phyloP scores from a whole-genome alignment of 1,140 invertebrate genomes.

The Copidosoma floridanum region DNA sequence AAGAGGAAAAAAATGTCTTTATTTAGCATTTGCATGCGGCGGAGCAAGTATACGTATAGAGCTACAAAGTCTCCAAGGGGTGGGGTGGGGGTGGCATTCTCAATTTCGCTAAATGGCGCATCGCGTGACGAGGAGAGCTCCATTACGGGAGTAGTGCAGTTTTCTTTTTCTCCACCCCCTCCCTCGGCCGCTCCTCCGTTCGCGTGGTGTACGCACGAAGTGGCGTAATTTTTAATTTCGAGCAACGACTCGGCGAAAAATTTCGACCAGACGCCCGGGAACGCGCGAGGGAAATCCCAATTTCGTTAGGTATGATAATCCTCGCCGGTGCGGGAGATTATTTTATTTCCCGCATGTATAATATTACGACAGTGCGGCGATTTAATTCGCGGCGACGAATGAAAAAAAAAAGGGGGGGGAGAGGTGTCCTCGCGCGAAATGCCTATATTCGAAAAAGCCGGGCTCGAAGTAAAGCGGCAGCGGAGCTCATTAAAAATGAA shows the following conservation, averaged over 20 bases:
- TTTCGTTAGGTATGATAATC: slow-evolving; percentile 1
- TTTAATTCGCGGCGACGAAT: too few species aligned
- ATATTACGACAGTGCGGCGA: too few species aligned
- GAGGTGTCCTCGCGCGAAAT: too few species aligned
- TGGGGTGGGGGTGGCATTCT: not conserved
- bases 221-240: slow-evolving; percentile 27
- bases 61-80: not conserved
- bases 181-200: not conserved
- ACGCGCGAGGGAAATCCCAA: not conserved
- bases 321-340: too few species aligned
- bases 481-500: too few species aligned
- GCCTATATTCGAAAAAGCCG: too few species aligned
- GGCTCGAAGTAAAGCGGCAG: too few species aligned
- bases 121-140: slow-evolving; percentile 29
- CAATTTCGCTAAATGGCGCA: slow-evolving; percentile 30
- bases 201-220: not conserved
- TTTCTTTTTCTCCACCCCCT: not conserved
- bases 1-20: too few species aligned
- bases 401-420: too few species aligned
- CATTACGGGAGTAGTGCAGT: slow-evolving; percentile 16
- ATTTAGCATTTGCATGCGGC: too few species aligned
- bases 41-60: too few species aligned
- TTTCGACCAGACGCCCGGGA: not conserved
- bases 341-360: too few species aligned
- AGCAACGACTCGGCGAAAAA: slow-evolving; percentile 1